A percentile compares a stretch with the other conserved stretches of the same genome.
phyloP scores from a whole-genome alignment of 2,797 vertebrate genomes.

The Microctenopoma stevenorrisi region DNA sequence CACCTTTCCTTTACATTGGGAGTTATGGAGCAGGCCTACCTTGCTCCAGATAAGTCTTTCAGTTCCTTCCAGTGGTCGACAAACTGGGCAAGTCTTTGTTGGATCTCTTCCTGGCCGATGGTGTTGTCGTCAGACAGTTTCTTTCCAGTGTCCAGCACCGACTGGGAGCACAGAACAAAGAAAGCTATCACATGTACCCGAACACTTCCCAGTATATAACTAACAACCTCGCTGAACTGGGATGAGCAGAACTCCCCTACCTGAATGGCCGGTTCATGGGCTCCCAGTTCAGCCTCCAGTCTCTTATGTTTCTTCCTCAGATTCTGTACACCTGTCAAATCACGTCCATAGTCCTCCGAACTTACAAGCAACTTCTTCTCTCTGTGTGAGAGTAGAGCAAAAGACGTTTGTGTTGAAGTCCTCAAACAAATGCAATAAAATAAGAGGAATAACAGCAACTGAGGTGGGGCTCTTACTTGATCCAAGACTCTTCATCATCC shows the following conservation, averaged over 20 bases:
- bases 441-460: neutral
- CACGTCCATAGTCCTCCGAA: slow-evolving; percentile 98
- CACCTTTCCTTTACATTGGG: too few species aligned
- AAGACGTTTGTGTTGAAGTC: neutral
- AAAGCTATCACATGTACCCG: neutral
- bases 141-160: slow-evolving; percentile 95
- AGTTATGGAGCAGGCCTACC: slow-evolving; percentile 73
- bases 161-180: slow-evolving; percentile 76
- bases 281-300: slow-evolving; percentile 95
- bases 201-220: neutral
- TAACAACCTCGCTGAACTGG: too few species aligned
- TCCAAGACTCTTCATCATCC: slow-evolving; percentile 99
- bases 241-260: slow-evolving; percentile 66
- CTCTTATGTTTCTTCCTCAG: slow-evolving; percentile 98
- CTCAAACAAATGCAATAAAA: neutral
- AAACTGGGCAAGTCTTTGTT: slow-evolving; percentile 96
- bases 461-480: slow-evolving; percentile 86
- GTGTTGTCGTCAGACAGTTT: slow-evolving; percentile 98
- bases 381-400: slow-evolving; percentile 67
- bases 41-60: slow-evolving; percentile 92
- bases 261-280: slow-evolving; percentile 97
- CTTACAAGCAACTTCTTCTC: slow-evolving; percentile 98
- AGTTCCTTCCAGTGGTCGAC: slow-evolving; percentile 98
- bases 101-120: slow-evolving; percentile 98
- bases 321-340: slow-evolving; percentile 98